A percentile compares a stretch with the other conserved stretches of the same genome.
phyloP scores from a whole-genome alignment of 1,140 invertebrate genomes.

The Sarcophaga bullata region DNA sequence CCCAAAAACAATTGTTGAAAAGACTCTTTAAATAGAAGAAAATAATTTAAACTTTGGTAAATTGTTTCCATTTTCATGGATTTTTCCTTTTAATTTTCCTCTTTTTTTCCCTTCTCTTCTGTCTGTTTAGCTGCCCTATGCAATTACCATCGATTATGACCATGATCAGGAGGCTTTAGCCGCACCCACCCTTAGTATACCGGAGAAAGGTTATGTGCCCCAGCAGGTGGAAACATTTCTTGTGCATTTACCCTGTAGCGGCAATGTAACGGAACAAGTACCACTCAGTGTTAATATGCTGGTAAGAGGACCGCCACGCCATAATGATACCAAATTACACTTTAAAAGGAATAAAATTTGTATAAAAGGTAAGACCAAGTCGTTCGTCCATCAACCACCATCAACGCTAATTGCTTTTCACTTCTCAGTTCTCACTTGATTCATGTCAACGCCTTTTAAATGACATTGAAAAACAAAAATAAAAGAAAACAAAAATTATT shows the following conservation, averaged over 20 bases:
- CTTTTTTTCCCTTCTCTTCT: slow-evolving; percentile 34
- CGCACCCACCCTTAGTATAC: slow-evolving; percentile 83
- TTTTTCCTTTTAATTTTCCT: not conserved
- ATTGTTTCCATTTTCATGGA: not conserved
- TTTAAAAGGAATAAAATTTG: slow-evolving; percentile 90
- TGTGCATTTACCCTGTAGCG: slow-evolving; percentile 81
- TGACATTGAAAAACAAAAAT: not conserved
- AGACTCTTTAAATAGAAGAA: not conserved
- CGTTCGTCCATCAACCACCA: not conserved
- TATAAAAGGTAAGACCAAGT: slow-evolving; percentile 74
- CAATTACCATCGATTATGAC: slow-evolving; percentile 81
- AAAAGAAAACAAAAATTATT: not conserved
- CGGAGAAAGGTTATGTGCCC: slow-evolving; percentile 79
- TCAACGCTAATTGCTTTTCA: not conserved
- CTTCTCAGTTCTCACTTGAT: not conserved
- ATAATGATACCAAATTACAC: slow-evolving; percentile 78
- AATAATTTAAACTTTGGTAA: not conserved
- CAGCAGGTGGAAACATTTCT: slow-evolving; percentile 79
- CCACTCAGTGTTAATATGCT: slow-evolving; percentile 86
- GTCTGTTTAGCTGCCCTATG: slow-evolving; percentile 76
- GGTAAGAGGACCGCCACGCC: slow-evolving; percentile 69
- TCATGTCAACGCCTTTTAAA: not conserved
- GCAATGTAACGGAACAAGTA: slow-evolving; percentile 72
- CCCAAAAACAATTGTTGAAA: not conserved
- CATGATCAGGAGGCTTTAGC: slow-evolving; percentile 75